Conservation (phyloP, 2,797 vertebrate species). For the Pitangus sulphuratus region DNA sequence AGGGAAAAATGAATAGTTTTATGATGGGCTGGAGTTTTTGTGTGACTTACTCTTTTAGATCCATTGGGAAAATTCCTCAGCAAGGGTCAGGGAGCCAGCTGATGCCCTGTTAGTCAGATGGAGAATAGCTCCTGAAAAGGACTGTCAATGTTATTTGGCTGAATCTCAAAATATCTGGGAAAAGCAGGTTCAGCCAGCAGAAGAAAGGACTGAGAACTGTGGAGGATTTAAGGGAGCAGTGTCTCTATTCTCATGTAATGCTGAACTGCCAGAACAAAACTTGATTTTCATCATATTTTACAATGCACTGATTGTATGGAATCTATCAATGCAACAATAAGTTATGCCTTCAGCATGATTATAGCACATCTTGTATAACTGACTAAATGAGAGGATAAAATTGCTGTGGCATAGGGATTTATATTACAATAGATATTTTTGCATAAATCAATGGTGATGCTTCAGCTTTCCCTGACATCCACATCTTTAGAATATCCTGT, state of each 20-base stretch:
- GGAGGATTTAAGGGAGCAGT: constrained; percentile 22
- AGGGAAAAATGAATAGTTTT: not conserved
- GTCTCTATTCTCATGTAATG: constrained; percentile 30
- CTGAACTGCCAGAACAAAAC: constrained; percentile 47
- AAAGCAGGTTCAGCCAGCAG: constrained; percentile 4
- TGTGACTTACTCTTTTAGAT: not conserved
- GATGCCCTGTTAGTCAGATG: not conserved
- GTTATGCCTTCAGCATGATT: constrained; percentile 47
- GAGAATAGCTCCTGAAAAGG: not conserved
- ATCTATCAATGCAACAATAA: constrained; percentile 36
- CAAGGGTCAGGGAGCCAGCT: not conserved
- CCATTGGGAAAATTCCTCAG: accelerated
- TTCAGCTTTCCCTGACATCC: constrained; percentile 21
- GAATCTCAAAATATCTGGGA: not conserved
- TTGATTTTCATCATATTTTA: constrained; percentile 53
- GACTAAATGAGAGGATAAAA: constrained; percentile 56
- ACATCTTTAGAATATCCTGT: not conserved
- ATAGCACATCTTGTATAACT: constrained; percentile 32
- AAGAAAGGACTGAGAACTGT: not conserved
- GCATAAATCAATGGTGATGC: constrained; percentile 48
- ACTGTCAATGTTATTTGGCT: not conserved
- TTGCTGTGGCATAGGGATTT: constrained; percentile 39
- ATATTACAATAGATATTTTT: constrained; percentile 57
- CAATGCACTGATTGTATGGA: constrained; percentile 47
- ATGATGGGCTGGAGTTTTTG: not conserved